Evolutionary conservation across 2,113 vertebrate genomes (phyloP).

Genomic region (Deroptyus accipitrinus): DNA sequence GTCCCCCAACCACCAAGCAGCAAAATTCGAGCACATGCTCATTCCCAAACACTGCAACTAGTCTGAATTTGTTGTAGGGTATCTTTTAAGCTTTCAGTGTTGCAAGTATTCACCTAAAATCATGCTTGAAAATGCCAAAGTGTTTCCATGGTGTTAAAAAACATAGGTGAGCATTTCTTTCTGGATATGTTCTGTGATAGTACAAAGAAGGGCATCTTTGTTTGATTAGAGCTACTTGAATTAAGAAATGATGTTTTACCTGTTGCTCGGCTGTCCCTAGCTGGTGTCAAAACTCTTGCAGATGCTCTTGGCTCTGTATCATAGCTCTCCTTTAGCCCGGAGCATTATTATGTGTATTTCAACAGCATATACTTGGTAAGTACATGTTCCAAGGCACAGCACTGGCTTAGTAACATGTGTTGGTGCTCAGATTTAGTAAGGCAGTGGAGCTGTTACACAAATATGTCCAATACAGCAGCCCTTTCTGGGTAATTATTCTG

Average conservation of each 20-base stretch:
- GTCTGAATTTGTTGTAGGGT: background rate
- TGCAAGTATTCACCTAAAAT: background rate
- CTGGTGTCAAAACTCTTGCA: background rate
- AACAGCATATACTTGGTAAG: background rate
- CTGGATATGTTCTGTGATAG: background rate
- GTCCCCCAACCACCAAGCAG: background rate
- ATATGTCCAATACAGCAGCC: background rate
- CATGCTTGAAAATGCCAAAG: background rate
- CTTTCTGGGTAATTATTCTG: background rate
- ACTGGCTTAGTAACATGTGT: background rate
- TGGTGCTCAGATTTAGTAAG: background rate
- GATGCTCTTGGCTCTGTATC: background rate
- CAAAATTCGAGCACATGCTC: background rate
- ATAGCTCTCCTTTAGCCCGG: too few species aligned
- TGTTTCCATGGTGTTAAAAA: background rate
- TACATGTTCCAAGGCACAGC: background rate
- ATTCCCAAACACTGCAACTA: background rate
- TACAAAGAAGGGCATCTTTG: fast-evolving
- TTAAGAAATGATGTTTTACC: background rate
- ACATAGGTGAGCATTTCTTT: background rate
- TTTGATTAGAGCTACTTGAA: background rate
- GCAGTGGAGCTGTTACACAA: background rate
- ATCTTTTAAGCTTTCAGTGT: background rate
- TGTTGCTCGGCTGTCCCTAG: background rate
- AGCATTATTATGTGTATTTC: background rate